phyloP scores from a whole-genome alignment of 2,797 vertebrate species.

The Myripristis jacobus region DNA sequence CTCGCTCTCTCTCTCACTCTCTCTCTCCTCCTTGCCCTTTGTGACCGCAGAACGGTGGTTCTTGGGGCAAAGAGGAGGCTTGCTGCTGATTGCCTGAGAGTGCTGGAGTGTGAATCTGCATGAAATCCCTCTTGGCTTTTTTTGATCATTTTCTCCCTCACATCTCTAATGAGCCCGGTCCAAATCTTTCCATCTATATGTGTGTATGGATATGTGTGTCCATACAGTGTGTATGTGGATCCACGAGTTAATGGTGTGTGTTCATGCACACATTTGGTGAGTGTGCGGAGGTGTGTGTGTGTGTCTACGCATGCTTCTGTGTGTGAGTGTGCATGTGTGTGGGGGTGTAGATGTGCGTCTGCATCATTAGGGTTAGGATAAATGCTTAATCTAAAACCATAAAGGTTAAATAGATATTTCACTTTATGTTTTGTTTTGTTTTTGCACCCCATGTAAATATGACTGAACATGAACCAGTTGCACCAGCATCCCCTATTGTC shows the following conservation, averaged over 20 bases:
- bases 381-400: no score
- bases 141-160: slow-evolving; percentile 75
- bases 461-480: no score
- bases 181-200: slow-evolving; percentile 34
- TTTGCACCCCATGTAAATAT: no score
- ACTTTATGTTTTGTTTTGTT: no score
- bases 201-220: slow-evolving; percentile 1
- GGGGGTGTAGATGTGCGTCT: background rate
- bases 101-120: slow-evolving; percentile 74
- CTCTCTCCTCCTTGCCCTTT: slow-evolving; percentile 59
- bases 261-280: background rate
- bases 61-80: slow-evolving; percentile 63
- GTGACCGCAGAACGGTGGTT: slow-evolving; percentile 68
- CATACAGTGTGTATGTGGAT: slow-evolving; percentile 14
- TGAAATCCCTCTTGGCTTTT: slow-evolving; percentile 69
- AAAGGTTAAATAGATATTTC: no score
- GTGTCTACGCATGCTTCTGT: background rate
- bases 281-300: background rate
- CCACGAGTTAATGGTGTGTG: no score
- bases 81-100: slow-evolving; percentile 79
- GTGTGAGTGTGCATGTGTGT: background rate
- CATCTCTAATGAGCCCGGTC: slow-evolving; percentile 70
- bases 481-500: no score
- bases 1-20: slow-evolving; percentile 7
- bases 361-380: background rate